Percentiles rank a stretch among this genome's conserved stretches.
phyloP scores from a whole-genome alignment of 2,797 vertebrate genomes.

The Leontocebus nigricollis region DNA sequence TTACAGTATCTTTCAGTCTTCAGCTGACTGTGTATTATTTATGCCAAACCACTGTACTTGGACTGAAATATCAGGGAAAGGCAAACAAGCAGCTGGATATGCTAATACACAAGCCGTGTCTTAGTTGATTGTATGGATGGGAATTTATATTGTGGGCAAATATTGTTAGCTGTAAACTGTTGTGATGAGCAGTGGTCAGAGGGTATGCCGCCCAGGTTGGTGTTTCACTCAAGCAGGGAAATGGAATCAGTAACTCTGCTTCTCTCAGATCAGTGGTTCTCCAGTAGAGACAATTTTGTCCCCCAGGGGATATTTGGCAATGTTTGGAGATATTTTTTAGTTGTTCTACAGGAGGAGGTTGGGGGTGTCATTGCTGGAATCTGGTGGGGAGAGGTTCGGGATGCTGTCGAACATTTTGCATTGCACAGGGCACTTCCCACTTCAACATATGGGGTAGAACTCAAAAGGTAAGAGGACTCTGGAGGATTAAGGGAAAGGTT shows the following conservation, averaged over 20 bases:
- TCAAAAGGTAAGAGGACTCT: background rate
- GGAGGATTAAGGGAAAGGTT: background rate
- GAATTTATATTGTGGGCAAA: conserved; percentile 75
- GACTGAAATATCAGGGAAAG: conserved; percentile 81
- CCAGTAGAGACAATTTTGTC: background rate
- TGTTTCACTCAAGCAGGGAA: background rate
- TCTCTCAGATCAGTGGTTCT: background rate
- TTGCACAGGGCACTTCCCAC: background rate
- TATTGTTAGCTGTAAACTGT: conserved; percentile 29
- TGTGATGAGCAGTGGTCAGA: conserved; percentile 66
- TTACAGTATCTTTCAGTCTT: conserved; percentile 79
- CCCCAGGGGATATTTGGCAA: background rate
- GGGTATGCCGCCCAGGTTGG: conserved; percentile 9
- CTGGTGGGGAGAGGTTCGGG: background rate
- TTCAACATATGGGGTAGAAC: background rate
- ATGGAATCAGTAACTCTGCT: background rate
- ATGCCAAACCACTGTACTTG: conserved; percentile 79
- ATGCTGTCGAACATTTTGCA: background rate
- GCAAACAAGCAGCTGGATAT: conserved; percentile 83
- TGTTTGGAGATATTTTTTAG: background rate
- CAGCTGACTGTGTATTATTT: conserved; percentile 79
- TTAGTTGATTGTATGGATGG: conserved; percentile 79
- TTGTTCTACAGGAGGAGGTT: background rate
- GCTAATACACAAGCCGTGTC: conserved; percentile 82
- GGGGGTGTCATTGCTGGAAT: background rate